A percentile compares a stretch with the other conserved stretches of the same genome.
phyloP scores from a whole-genome alignment of 1,140 invertebrate genomes.

The Cecropterus lyciades region DNA sequence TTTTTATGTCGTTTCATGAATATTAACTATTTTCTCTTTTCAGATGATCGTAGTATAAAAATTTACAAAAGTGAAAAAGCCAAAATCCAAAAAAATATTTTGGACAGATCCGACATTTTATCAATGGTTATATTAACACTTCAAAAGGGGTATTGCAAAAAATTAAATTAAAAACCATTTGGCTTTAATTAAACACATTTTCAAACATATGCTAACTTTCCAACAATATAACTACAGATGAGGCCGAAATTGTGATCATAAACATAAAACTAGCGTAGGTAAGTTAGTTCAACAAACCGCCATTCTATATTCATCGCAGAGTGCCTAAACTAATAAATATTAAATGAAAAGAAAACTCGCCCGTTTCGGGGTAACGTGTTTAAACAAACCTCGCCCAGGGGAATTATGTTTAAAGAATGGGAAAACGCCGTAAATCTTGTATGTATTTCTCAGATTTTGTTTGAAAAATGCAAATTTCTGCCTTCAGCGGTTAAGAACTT shows the following conservation, averaged over 20 bases:
- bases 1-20: too few species aligned
- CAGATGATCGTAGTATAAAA: too few species aligned
- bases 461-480: constrained; percentile 15
- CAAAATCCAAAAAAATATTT: too few species aligned
- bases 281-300: constrained; percentile 11
- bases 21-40: too few species aligned
- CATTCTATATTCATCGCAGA: constrained; percentile 28
- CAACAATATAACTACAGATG: constrained; percentile 1
- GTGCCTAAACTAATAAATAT: constrained; percentile 44
- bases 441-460: constrained; percentile 22
- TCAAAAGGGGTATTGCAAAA: too few species aligned
- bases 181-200: too few species aligned
- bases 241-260: constrained; percentile 12
- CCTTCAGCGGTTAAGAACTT: not conserved
- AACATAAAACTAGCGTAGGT: constrained; percentile 27
- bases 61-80: too few species aligned
- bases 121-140: too few species aligned
- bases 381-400: constrained; percentile 19
- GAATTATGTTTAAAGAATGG: constrained; percentile 28
- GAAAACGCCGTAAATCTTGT: constrained; percentile 14
- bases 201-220: not conserved
- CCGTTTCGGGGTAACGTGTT: constrained; percentile 22
- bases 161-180: too few species aligned
- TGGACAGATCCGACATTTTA: too few species aligned
- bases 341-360: constrained; percentile 41